Evolutionary conservation across 2,888 invertebrate genomes (phyloP), one percentile per base, ranked within the genome.

Genomic region (Leptopilina syphax): DNA sequence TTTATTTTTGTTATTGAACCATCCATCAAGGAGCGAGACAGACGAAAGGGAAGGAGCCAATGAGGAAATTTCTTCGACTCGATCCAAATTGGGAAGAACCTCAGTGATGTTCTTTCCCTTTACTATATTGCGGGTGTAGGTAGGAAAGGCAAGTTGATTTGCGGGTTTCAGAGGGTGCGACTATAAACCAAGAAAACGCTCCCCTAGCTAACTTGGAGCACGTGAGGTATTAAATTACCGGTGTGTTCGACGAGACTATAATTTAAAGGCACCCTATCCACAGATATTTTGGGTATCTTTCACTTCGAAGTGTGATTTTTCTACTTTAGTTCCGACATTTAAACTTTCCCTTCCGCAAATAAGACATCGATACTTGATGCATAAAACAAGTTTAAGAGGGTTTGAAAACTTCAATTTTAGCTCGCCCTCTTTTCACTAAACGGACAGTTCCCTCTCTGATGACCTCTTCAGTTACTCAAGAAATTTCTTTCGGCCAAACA

Each of bases 181-280:
- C 80, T 78, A 82, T 77, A 68, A 80, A 78, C 80, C 77, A 77
- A 78, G 76, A 77, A 34, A 66, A 78, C 54, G 76, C 77, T 82
- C 80, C 78, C 81, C 80, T 73, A 57, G 73, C 34, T 57, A 34
- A 57, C 34, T 57, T 34, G 34, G 54, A 54, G 73, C 73, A 73
- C 57, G 73, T 73, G 57, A 73, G 73, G 73, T 73, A 73, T 73
- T 73, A 73, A 57, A 73, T 73, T 54, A 73, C 73, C 73, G 73
- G 73, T 57, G 57, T 41, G 34, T 34, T 57, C 34, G 57, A 57
- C 73, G 73, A 57, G 73, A 34, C 57, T 34, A 57, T 73, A 57
- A 73, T 73, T 73, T 73, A 73, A 44, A 73, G 73, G 34, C 54
- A 34, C 73, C 73, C 73, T 73, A 18, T 73, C 73, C n/a, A 24